Evolutionary conservation across 2,113 vertebrate species (phyloP).

Genomic region (Jacana jacana): DNA sequence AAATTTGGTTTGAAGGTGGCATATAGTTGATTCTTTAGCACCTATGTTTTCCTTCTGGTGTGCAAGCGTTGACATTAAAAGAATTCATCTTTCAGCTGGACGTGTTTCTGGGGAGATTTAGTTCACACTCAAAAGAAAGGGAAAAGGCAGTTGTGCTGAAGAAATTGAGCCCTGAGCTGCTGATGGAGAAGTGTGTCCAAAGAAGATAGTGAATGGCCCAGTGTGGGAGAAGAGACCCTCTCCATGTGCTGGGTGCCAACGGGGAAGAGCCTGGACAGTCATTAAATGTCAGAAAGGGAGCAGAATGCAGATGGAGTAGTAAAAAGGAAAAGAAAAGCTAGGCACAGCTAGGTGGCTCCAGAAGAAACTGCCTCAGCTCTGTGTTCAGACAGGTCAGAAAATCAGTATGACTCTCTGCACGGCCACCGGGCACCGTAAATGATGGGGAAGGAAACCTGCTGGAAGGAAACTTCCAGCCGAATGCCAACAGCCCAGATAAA

Average conservation of each 20-base stretch:
- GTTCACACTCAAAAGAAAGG: not conserved
- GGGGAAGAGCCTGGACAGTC: not conserved
- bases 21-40: not conserved
- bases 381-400: not conserved
- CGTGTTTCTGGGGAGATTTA: not conserved
- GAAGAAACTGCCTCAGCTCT: not conserved
- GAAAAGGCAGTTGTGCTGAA: not conserved
- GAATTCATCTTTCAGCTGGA: not conserved
- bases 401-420: not conserved
- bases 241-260: accelerated
- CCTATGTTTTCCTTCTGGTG: not conserved
- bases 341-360: not conserved
- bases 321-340: not conserved
- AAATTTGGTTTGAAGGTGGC: not conserved
- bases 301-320: not conserved
- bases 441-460: not conserved
- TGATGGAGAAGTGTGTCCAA: not conserved
- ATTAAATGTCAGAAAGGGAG: not conserved
- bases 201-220: not conserved
- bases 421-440: accelerated
- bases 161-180: not conserved
- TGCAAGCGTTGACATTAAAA: not conserved
- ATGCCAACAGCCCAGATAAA: not conserved
- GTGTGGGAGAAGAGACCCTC: no score
- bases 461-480: not conserved